These are phyloP conservation scores for Ictalurus furcatus DNA, from an alignment of 2,113 vertebrate species.

Conservation along the genomic window DNA sequence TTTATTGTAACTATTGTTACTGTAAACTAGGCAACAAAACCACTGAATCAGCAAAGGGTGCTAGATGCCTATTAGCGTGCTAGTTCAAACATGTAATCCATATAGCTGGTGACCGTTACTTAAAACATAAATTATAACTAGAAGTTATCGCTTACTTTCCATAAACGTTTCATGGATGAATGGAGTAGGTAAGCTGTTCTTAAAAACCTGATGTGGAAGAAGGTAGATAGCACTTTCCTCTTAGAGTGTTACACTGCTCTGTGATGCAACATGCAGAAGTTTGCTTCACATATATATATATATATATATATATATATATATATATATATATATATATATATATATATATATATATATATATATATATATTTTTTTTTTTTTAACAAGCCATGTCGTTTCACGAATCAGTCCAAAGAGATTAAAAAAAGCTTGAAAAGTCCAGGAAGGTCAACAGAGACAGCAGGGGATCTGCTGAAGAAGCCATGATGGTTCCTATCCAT, in stretches of 20 bases:
- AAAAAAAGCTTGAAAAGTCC: neutral
- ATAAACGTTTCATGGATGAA: neutral
- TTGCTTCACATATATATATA: neutral
- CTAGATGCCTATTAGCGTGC: neutral
- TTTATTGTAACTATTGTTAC: neutral
- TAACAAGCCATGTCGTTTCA: neutral
- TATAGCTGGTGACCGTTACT: neutral
- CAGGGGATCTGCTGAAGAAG: neutral
- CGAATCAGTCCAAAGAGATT: neutral
- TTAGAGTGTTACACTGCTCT: neutral
- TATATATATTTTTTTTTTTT: too few species aligned
- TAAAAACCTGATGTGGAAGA: neutral
- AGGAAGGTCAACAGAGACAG: neutral
- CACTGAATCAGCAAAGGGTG: neutral
- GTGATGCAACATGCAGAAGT: neutral
- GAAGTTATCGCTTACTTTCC: neutral
- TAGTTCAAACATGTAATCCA: neutral
- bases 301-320: too few species aligned
- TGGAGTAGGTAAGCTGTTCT: neutral
- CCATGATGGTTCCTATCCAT: neutral
- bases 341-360: too few species aligned
- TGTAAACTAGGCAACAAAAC: neutral
- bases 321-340: too few species aligned
- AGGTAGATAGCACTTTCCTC: neutral
- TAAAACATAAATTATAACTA: neutral